phyloP scores from a whole-genome alignment of 30 jellyfish, hydroid and myxozoan species.

The Cassiopea andromeda region DNA sequence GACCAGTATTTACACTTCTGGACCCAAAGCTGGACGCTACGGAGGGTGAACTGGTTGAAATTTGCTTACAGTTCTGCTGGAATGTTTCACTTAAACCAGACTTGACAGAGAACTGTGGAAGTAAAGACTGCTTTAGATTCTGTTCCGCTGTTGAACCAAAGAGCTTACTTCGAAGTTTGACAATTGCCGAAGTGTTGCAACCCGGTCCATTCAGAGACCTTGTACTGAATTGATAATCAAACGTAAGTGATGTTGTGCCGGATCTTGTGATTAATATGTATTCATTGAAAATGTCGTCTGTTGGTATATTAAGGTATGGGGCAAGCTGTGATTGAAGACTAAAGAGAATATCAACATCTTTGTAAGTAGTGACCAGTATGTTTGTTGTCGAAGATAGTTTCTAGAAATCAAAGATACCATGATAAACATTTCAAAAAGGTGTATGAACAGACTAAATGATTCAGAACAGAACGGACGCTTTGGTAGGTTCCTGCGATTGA shows the following conservation, averaged over 20 bases:
- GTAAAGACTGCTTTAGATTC: slow-evolving; percentile 28
- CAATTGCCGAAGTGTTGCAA: slow-evolving; percentile 65
- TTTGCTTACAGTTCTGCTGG: slow-evolving; percentile 55
- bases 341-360: slow-evolving; percentile 66
- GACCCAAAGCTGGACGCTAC: slow-evolving; percentile 16
- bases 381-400: slow-evolving; percentile 44
- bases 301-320: slow-evolving; percentile 22
- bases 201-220: slow-evolving; percentile 28
- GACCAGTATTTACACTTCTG: slow-evolving; percentile 46
- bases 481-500: no score
- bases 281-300: slow-evolving; percentile 43
- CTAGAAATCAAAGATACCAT: background rate
- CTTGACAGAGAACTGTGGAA: slow-evolving; percentile 55
- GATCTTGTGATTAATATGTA: slow-evolving; percentile 28
- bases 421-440: no score
- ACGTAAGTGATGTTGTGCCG: slow-evolving; percentile 46
- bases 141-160: slow-evolving; percentile 46
- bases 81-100: slow-evolving; percentile 33
- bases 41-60: slow-evolving; percentile 74
- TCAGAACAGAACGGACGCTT: no score
- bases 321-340: slow-evolving; percentile 58
- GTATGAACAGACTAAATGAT: no score
- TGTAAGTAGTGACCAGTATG: slow-evolving; percentile 49
- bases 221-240: slow-evolving; percentile 66
- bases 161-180: slow-evolving; percentile 62